Evolutionary conservation across 2,888 invertebrate genomes (phyloP), one percentile per base, ranked within the genome.

Genomic region (Leistus spinibarbis): DNA sequence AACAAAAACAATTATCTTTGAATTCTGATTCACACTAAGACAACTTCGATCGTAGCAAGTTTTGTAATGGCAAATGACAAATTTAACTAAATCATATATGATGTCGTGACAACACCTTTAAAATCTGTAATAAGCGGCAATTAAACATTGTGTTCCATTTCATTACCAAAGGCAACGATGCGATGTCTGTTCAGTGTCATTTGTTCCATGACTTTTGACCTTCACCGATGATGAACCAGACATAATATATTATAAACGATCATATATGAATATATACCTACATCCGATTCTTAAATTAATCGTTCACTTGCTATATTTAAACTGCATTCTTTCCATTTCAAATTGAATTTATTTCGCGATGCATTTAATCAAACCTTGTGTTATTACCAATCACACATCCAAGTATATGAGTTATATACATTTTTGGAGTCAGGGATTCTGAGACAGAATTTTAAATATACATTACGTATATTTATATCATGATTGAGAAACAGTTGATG

Each of bases 121-220:
- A 20, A 60, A 19, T 60, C 16, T 19, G 13, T 60, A 60, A 19
- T 16, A 19, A 60, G 19, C 60, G 60, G 7, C 60, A 60, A 60
- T 60, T 60, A 60, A 17, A 19, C 13, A 20, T 60, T 20, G 17
- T 22, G 17, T 60, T 60, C 60, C 60, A 20, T 60, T 2, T 60
- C 17, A 60, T 60, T 60, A 60, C 19, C 54, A 17, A 13, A 60
- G 3, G 60, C 60, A 60, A 9, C 20, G 60, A 60, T 60, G 60
- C 20, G 60, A 17, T 19, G 60, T 19, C 60, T 20, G 60, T 60
- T 60, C 56, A n/a, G 17, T 56, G 56, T 56, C 56, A 56, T 56
- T 60, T 60, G 60, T 60, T 60, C 17, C 60, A 20, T 60, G 60
- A 60, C 60, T 19, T 60, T 22, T 60, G 60, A 60, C 60, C 60